Evolutionary conservation across 2,113 vertebrate species (phyloP).

Genomic region (Salvelinus alpinus): DNA sequence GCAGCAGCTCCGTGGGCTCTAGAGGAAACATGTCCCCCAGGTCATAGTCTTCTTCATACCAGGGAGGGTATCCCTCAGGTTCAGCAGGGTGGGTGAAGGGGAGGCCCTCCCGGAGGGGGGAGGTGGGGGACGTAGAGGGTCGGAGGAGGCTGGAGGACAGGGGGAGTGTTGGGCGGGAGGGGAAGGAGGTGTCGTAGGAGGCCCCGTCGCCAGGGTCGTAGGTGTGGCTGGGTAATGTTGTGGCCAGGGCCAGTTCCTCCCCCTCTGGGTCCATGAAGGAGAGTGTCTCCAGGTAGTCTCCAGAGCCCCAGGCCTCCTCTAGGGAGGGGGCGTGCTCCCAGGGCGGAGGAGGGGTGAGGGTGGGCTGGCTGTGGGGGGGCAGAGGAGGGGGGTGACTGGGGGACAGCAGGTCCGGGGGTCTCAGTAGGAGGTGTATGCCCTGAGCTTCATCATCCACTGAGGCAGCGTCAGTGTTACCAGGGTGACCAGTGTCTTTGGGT

Average conservation of each 20-base stretch:
- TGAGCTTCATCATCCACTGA: conserved; percentile 66
- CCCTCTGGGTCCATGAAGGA: conserved; percentile 71
- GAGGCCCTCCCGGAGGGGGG: conserved; percentile 51
- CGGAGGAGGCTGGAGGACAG: conserved; percentile 50
- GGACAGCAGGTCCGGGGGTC: conserved; percentile 72
- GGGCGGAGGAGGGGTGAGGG: conserved; percentile 66
- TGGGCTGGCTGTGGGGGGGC: conserved; percentile 66
- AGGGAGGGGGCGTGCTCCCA: conserved; percentile 64
- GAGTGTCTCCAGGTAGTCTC: conserved; percentile 82
- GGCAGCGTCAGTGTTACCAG: conserved; percentile 26
- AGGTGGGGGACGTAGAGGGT: conserved; percentile 50
- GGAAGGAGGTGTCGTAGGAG: conserved; percentile 67
- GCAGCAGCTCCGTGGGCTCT: conserved; percentile 75
- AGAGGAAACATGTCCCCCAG: conserved; percentile 72
- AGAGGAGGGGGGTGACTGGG: conserved; percentile 71
- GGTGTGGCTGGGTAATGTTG: conserved; percentile 62
- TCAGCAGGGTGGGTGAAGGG: conserved; percentile 27
- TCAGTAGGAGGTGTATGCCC: conserved; percentile 76
- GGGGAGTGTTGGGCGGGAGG: conserved; percentile 54
- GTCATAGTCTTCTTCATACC: conserved; percentile 66
- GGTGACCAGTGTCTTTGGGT: conserved; percentile 41
- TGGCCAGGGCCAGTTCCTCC: conserved; percentile 66
- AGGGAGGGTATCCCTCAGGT: conserved; percentile 49
- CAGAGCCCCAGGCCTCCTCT: conserved; percentile 83
- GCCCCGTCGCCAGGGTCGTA: conserved; percentile 63